These are phyloP conservation scores for Halocynthia roretzi DNA, from an alignment of 23 tunicate species.

Conservation along the genomic window DNA sequence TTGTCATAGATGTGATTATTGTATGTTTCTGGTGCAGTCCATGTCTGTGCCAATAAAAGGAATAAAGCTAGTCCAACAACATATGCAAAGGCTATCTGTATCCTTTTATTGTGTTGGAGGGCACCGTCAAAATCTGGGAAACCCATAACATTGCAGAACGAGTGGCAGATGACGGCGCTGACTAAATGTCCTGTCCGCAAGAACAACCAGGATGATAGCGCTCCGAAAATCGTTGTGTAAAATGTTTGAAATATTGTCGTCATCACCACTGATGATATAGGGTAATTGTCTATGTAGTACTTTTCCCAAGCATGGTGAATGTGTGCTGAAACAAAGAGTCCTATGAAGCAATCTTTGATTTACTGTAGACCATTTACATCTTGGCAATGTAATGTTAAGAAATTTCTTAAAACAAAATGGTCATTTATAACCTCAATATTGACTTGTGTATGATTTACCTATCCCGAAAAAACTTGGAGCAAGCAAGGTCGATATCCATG, in stretches of 20 bases:
- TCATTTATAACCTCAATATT: not conserved
- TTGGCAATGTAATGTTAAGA: too few species aligned
- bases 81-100: constrained; percentile 29
- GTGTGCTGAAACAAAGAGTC: constrained; percentile 48
- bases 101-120: constrained; percentile 24
- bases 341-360: not conserved
- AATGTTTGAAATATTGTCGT: constrained; percentile 71
- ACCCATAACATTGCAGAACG: constrained; percentile 90
- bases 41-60: constrained; percentile 27
- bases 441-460: constrained; percentile 35
- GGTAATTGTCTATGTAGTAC: constrained; percentile 36
- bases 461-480: constrained; percentile 93
- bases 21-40: constrained; percentile 45
- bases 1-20: constrained; percentile 25
- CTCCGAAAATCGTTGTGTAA: constrained; percentile 79
- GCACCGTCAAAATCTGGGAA: constrained; percentile 82
- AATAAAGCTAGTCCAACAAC: constrained; percentile 56
- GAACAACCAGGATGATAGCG: constrained; percentile 62
- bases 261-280: constrained; percentile 39
- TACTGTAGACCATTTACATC: too few species aligned
- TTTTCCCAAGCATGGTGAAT: constrained; percentile 77
- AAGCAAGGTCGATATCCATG: constrained; percentile 43
- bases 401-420: too few species aligned
- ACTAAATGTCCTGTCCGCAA: constrained; percentile 75
- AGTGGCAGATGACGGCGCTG: constrained; percentile 66